Base-by-base conservation (phyloP, 2,888 invertebrate genomes). In the Eristalis pertinax region DNA sequence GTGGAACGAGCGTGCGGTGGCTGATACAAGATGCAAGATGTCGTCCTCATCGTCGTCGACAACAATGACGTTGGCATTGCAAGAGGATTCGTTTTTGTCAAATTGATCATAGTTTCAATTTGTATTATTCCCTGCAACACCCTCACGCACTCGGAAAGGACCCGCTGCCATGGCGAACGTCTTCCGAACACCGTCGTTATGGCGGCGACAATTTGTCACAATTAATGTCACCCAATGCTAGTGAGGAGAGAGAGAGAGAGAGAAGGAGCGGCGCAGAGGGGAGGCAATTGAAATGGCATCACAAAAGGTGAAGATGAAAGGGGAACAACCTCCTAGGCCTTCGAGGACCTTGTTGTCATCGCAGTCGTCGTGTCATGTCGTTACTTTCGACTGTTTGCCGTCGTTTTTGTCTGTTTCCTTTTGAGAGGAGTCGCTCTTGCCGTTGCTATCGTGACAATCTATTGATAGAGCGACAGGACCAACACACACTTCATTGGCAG, bases 401-500 rank as follows among this genome's bases (percentile, higher is more conserved):
- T 62, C 62, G 76, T 35, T 73, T 68, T 72, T 58, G 13, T 35
- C 62, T 58, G 22, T 41, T 68, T 11, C 32, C 24, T 64, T 64
- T 43, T 74, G 22, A 58, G n/a, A n/a, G 13, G 67, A 11, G 19
- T 50, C 38, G 11, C 60, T 64, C 58, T 69, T 68, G 73, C 64
- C 58, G 78, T 69, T 78, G 74, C 70, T 79, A 84, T 84, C 84
- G 62, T 72, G 63, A 65, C 74, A 84, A 84, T 79, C 74, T 79
- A 79, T 79, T 60, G 74, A 84, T 67, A 72, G 22, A 72, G 56
- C 62, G 62, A 65, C 60, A 70, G 74, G 84, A 84, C 79, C 75
- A 79, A 79, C 84, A 84, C 84, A 84, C 78, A 79, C 78, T 79
- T 84, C 79, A 84, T 69, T 68, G 74, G 65, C 84, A 78, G 79